A percentile compares a stretch with the other conserved stretches of the same genome.
Conservation (phyloP, 2,113 vertebrate species). For the Misgurnus mizolepis region DNA sequence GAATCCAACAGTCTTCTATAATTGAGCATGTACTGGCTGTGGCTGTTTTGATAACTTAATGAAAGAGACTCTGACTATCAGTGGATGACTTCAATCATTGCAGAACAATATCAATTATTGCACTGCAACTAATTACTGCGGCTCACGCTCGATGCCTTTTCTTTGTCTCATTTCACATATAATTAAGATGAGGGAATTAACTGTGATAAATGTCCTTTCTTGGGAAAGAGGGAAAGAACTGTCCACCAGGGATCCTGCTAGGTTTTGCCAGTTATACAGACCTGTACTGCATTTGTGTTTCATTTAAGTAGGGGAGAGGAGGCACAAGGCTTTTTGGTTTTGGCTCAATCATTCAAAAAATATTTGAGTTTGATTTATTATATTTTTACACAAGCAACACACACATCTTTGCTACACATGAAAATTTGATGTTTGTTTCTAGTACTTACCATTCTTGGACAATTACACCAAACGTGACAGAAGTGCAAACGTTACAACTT, state of each 20-base stretch:
- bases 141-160: slow-evolving; percentile 43
- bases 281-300: neutral
- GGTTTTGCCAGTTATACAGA: neutral
- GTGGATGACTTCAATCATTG: slow-evolving; percentile 51
- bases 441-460: too few species aligned
- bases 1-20: slow-evolving; percentile 55
- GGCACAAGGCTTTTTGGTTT: too few species aligned
- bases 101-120: slow-evolving; percentile 59
- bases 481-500: too few species aligned
- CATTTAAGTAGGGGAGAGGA: too few species aligned
- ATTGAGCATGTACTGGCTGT: slow-evolving; percentile 58
- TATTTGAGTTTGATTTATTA: too few species aligned
- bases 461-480: too few species aligned
- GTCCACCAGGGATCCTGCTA: slow-evolving; percentile 20
- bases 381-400: too few species aligned
- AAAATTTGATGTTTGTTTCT: too few species aligned
- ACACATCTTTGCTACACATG: too few species aligned
- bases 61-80: slow-evolving; percentile 47
- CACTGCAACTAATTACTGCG: slow-evolving; percentile 54
- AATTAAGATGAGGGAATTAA: slow-evolving; percentile 57
- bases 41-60: slow-evolving; percentile 60
- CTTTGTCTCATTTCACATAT: slow-evolving; percentile 53
- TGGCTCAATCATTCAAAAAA: too few species aligned
- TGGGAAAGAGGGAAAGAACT: slow-evolving; percentile 35
- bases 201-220: slow-evolving; percentile 54